Percentiles rank a stretch among this genome's conserved stretches.
Evolutionary conservation across 2,888 invertebrate genomes (phyloP).

Genomic region (Heliconius aoede): DNA sequence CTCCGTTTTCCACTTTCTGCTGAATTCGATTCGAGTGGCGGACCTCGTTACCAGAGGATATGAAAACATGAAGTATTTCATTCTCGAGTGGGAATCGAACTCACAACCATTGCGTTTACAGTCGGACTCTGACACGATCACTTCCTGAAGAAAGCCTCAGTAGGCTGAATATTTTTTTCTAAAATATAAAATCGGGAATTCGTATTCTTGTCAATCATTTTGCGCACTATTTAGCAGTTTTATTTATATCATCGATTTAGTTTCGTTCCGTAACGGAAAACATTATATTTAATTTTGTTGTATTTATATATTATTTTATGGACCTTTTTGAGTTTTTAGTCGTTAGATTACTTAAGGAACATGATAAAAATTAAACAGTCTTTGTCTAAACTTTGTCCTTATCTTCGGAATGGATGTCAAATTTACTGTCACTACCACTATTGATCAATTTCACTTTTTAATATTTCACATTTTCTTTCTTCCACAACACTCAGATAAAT

Average conservation of each 20-base stretch:
- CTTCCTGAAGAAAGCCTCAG: too few species aligned
- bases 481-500: not conserved
- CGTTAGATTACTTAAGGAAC: not conserved
- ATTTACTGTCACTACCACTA: conserved; percentile 37
- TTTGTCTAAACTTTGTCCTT: conserved; percentile 16
- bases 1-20: too few species aligned
- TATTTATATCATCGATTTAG: conserved; percentile 3
- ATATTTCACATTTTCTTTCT: not conserved
- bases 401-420: conserved; percentile 23
- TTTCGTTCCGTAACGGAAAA: not conserved
- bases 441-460: conserved; percentile 35
- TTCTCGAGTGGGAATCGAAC: too few species aligned
- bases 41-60: too few species aligned
- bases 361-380: not conserved
- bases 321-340: not conserved
- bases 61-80: too few species aligned
- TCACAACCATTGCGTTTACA: too few species aligned
- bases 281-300: not conserved
- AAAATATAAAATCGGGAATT: not conserved
- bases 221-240: not conserved
- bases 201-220: not conserved
- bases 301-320: not conserved
- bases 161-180: too few species aligned
- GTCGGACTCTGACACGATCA: too few species aligned
- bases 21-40: too few species aligned